Base-by-base conservation (phyloP, 53 echinoderm and acorn worm species). In the Echinarachnius parma region DNA sequence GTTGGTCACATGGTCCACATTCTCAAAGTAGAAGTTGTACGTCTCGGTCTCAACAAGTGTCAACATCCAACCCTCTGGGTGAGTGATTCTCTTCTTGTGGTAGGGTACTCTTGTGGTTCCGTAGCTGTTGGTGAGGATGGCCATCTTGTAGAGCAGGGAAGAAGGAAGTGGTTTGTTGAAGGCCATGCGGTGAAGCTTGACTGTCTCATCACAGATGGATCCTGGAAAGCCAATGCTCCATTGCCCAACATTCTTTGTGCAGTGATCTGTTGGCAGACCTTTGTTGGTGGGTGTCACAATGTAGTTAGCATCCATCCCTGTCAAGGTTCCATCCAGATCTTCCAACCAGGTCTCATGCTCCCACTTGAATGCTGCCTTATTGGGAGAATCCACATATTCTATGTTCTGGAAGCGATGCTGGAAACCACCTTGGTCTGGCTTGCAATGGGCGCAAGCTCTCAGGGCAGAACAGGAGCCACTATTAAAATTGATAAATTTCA, bases 401-500 rank as follows among this genome's bases (percentile, higher is more conserved):
- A 93, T 59, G 26, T 75, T 75, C 75, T 80, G 55, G 36, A 93
- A 76, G 64, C 86, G 80, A 25, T 71, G 75, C 5, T 81, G 50
- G 23, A 28, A 85, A 26, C 93, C 93, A 24, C 93, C 93, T 32
- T 85, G 85, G 34, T 78, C 22, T 0, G 11, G 24, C 64, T 89
- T 82, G 55, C 93, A 93, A 53, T 93, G 80, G 35, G 79, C 80
- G 64, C 93, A 89, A 34, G 79, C 86, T 34, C 79, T 35, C 16
- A 85, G 19, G 9, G 79, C 54, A 5, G 82, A 76, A 55, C 93
- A 89, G 0, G 55, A 53, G 11, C 62, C 82, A 54, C 68, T 67
- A 58, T 93, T 86, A 65, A 93, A 93, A 66, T 93, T 93, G 77
- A 92, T 80, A 47, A 93, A 79, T 35, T 85, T 75, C 7, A 82